phyloP scores from a whole-genome alignment of 30 jellyfish, hydroid and myxozoan species.

The Aurelia coerulea region DNA sequence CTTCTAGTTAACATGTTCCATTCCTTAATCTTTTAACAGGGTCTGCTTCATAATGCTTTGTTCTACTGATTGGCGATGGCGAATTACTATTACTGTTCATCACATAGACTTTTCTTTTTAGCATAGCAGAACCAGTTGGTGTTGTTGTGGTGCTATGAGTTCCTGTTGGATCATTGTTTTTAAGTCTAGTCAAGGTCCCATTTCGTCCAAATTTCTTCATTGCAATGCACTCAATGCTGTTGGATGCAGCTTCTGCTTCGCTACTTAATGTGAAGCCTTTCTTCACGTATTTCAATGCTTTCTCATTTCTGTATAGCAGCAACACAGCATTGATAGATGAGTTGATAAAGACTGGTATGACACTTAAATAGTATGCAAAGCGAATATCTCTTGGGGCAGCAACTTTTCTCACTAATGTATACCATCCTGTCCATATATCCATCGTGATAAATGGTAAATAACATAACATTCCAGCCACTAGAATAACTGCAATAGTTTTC shows the following conservation, averaged over 20 bases:
- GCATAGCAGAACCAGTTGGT: neutral
- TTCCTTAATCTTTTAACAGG: no score
- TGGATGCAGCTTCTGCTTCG: neutral
- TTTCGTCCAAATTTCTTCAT: neutral
- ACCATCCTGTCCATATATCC: slow-evolving; percentile 63
- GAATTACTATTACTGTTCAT: neutral
- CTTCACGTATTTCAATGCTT: slow-evolving; percentile 21
- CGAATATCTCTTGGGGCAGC: slow-evolving; percentile 51
- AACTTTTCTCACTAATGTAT: slow-evolving; percentile 22
- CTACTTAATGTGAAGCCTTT: neutral
- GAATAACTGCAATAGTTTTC: slow-evolving; percentile 42
- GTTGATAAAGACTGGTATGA: slow-evolving; percentile 18
- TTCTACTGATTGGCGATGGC: no score
- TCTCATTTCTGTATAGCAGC: slow-evolving; percentile 29
- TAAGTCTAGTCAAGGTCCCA: neutral
- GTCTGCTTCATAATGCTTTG: no score
- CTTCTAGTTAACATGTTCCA: no score
- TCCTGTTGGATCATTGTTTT: neutral
- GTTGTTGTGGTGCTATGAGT: neutral
- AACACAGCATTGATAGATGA: slow-evolving; percentile 15
- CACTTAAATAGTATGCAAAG: slow-evolving; percentile 20
- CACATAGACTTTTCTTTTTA: neutral
- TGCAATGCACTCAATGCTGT: slow-evolving; percentile 1
- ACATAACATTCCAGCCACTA: slow-evolving; percentile 38
- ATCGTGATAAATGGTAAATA: slow-evolving; percentile 31